A percentile compares a stretch with the other conserved stretches of the same genome.
phyloP scores from a whole-genome alignment of 1,140 invertebrate genomes.

The Nylanderia fulva region DNA sequence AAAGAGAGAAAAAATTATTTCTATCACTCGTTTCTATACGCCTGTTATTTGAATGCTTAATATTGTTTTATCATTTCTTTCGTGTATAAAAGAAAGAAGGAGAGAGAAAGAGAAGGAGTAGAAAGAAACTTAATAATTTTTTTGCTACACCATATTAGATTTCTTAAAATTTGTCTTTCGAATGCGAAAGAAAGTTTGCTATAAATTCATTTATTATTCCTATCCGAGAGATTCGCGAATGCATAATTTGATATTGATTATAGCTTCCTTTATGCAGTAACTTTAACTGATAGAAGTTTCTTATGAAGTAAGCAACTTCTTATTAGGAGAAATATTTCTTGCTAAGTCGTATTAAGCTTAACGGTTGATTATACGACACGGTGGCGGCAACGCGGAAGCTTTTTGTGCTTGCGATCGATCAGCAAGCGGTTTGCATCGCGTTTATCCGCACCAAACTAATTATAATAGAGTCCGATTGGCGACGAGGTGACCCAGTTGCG shows the following conservation, averaged over 20 bases:
- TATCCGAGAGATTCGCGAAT: slow-evolving; percentile 21
- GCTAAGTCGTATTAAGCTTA: slow-evolving; percentile 9
- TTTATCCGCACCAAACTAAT: slow-evolving; percentile 43
- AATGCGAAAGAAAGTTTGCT: not conserved
- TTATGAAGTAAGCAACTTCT: not conserved
- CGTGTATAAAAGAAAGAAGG: not conserved
- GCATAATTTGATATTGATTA: slow-evolving; percentile 47
- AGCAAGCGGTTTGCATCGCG: not conserved
- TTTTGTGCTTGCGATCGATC: slow-evolving; percentile 17
- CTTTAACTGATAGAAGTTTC: not conserved
- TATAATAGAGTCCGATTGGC: slow-evolving; percentile 35
- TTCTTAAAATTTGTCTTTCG: slow-evolving; percentile 36
- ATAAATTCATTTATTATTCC: slow-evolving; percentile 33
- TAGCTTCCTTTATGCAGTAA: slow-evolving; percentile 4
- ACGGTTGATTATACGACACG: not conserved
- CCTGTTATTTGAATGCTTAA: not conserved
- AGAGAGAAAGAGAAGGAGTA: not conserved
- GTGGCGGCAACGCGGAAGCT: not conserved
- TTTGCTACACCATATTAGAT: not conserved
- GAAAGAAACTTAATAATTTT: not conserved
- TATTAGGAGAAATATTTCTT: slow-evolving; percentile 26
- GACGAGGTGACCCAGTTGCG: not conserved
- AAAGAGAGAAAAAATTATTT: not conserved
- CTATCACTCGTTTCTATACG: not conserved
- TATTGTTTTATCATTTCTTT: slow-evolving; percentile 16